Percentiles rank a stretch among this genome's conserved stretches.
phyloP scores from a whole-genome alignment of 2,888 invertebrate species.

The Aphrophora alni region DNA sequence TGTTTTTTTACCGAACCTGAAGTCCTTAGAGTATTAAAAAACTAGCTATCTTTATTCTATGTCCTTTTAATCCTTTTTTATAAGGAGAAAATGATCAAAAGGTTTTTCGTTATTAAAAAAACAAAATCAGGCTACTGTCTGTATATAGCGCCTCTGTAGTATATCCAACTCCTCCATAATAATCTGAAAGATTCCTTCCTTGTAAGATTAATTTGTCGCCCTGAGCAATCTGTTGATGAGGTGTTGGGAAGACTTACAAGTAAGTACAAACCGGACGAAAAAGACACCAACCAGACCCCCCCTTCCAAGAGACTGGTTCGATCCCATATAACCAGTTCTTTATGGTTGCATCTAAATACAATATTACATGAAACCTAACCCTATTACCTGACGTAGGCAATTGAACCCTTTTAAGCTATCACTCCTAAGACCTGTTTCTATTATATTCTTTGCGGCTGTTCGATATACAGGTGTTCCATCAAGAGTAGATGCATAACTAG shows the following conservation, averaged over 20 bases:
- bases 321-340: not conserved
- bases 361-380: not conserved
- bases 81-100: no score
- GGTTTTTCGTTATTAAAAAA: no score
- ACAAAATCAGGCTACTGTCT: no score
- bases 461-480: not conserved
- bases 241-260: not conserved
- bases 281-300: not conserved
- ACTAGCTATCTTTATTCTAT: no score
- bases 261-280: not conserved
- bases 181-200: no score
- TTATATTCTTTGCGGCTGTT: not conserved
- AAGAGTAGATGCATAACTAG: no score
- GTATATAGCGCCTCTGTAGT: no score
- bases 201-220: not conserved
- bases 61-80: no score
- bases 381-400: not conserved
- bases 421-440: not conserved
- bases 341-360: not conserved
- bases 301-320: no score
- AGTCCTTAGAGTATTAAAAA: no score
- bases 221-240: not conserved
- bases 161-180: no score
- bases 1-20: no score
- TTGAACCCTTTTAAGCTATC: not conserved